phyloP scores from a whole-genome alignment of 2,888 invertebrate genomes.

The Platypus cylindrus region DNA sequence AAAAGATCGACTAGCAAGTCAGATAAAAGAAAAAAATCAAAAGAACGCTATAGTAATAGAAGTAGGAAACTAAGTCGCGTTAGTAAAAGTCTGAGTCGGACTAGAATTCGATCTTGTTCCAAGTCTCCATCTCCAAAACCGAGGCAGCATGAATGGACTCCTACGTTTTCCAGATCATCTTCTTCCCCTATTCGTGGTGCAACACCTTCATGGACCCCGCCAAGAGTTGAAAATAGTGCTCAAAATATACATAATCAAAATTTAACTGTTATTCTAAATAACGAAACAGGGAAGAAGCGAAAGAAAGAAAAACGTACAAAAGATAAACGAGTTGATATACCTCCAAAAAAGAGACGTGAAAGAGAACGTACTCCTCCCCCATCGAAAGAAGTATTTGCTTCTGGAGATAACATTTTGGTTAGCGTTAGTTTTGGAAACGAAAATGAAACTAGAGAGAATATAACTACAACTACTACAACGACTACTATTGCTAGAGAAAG shows the following conservation, averaged over 20 bases:
- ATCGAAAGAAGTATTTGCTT: conserved; percentile 83
- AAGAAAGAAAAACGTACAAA: conserved; percentile 34
- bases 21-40: conserved; percentile 31
- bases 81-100: conserved; percentile 19
- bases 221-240: conserved; percentile 34
- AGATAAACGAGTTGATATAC: conserved; percentile 22
- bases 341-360: conserved; percentile 30
- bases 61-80: conserved; percentile 14
- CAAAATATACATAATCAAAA: conserved; percentile 30
- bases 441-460: conserved; percentile 32
- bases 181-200: conserved; percentile 31
- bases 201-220: conserved; percentile 51
- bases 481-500: too few relatives aligned
- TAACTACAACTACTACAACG: conserved; percentile 26
- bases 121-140: conserved; percentile 24
- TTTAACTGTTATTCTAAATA: conserved; percentile 46
- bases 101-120: conserved; percentile 28
- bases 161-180: conserved; percentile 47
- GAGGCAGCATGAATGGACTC: conserved; percentile 34
- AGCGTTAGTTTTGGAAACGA: conserved; percentile 82
- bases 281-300: conserved; percentile 28
- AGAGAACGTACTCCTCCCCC: conserved; percentile 45
- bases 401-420: conserved; percentile 84
- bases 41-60: conserved; percentile 26
- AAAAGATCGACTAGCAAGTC: conserved; percentile 26